phyloP scores from a whole-genome alignment of 2,888 invertebrate genomes.

The Trissolcus japonicus region DNA sequence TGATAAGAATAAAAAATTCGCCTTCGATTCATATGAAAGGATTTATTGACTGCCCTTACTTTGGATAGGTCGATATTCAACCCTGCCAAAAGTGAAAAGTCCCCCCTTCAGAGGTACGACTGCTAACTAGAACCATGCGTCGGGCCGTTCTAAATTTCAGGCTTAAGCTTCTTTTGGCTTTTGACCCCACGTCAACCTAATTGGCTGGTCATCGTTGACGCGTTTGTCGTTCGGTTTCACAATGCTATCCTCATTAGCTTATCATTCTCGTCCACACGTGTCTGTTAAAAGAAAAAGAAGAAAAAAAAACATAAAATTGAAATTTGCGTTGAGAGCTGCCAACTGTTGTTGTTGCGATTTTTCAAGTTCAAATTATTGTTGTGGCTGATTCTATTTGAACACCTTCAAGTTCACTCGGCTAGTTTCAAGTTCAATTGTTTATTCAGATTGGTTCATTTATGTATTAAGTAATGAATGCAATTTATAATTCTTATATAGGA shows the following conservation, averaged over 20 bases:
- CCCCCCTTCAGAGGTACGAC: slow-evolving; percentile 72
- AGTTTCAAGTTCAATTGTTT: no score
- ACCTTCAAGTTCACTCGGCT: no score
- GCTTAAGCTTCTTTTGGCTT: slow-evolving; percentile 65
- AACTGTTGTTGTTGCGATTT: slow-evolving; percentile 54
- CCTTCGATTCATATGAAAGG: slow-evolving; percentile 6
- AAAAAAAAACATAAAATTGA: not conserved
- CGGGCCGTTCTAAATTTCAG: slow-evolving; percentile 65
- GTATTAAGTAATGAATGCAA: not conserved
- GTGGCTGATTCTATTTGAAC: not conserved
- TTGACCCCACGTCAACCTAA: slow-evolving; percentile 57
- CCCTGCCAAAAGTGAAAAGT: slow-evolving; percentile 71
- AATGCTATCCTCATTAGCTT: slow-evolving; percentile 32
- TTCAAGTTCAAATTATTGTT: slow-evolving; percentile 25
- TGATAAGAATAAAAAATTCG: not conserved
- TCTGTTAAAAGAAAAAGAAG: not conserved
- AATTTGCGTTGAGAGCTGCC: slow-evolving; percentile 65
- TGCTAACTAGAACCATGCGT: slow-evolving; percentile 61
- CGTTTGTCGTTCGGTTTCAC: slow-evolving; percentile 40
- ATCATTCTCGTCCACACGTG: slow-evolving; percentile 19
- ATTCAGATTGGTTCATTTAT: not conserved
- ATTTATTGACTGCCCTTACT: slow-evolving; percentile 62
- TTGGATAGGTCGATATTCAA: slow-evolving; percentile 72
- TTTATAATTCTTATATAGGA: no score
- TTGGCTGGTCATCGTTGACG: slow-evolving; percentile 55